A percentile compares a stretch with the other conserved stretches of the same genome.
These are phyloP conservation scores for Coregonus clupeaformis DNA, from an alignment of 2,113 vertebrate species.

Conservation along the genomic window DNA sequence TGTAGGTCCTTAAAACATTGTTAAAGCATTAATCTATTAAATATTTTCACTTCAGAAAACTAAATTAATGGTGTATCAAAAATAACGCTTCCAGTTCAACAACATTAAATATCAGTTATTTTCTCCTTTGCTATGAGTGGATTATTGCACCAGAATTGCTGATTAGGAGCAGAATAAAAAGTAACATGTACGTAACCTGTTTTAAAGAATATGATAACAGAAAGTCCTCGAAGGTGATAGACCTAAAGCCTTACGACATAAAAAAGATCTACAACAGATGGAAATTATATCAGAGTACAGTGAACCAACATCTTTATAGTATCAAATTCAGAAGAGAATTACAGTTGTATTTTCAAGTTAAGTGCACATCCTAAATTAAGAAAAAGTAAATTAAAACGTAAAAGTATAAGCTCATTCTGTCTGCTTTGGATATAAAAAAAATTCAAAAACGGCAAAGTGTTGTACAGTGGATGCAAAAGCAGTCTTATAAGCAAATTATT, in stretches of 20 bases:
- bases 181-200: background rate
- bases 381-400: too few species aligned
- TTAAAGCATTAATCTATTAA: background rate
- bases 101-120: background rate
- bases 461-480: background rate
- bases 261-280: background rate
- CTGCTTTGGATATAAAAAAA: background rate
- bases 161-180: background rate
- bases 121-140: background rate
- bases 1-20: background rate
- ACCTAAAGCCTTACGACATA: background rate
- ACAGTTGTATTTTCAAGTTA: background rate
- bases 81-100: background rate
- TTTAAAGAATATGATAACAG: background rate
- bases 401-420: background rate
- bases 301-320: background rate
- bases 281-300: background rate
- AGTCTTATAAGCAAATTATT: background rate
- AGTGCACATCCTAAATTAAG: background rate
- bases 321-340: background rate
- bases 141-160: conserved; percentile 1
- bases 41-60: background rate
- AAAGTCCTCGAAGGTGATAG: background rate
- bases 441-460: background rate
- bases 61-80: background rate